Conservation (phyloP, 2,888 invertebrate species). For the Xanthorhoe spadicearia region DNA sequence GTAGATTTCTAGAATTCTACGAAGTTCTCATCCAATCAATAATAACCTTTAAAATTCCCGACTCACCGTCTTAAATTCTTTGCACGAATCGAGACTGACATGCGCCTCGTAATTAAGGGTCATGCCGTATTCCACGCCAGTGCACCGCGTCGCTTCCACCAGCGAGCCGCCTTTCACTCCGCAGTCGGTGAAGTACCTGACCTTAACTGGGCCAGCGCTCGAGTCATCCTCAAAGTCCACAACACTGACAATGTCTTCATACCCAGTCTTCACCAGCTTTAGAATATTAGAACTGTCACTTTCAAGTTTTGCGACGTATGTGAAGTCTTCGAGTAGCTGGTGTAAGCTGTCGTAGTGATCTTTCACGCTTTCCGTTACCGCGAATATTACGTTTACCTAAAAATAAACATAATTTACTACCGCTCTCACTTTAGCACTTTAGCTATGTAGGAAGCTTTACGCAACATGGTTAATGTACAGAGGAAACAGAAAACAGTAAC, state of each 20-base stretch:
- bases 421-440: neutral
- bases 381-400: slow-evolving; percentile 93
- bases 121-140: slow-evolving; percentile 86
- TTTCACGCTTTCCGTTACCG: slow-evolving; percentile 89
- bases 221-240: slow-evolving; percentile 86
- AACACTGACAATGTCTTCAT: slow-evolving; percentile 89
- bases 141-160: slow-evolving; percentile 84
- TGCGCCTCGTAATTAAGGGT: slow-evolving; percentile 87
- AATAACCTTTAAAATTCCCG: slow-evolving; percentile 6
- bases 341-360: slow-evolving; percentile 88
- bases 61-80: slow-evolving; percentile 76
- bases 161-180: slow-evolving; percentile 78
- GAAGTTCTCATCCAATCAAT: neutral
- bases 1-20: neutral
- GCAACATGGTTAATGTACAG: slow-evolving; percentile 43
- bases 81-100: slow-evolving; percentile 84
- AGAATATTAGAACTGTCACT: slow-evolving; percentile 94
- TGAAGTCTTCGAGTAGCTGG: slow-evolving; percentile 88
- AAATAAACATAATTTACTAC: slow-evolving; percentile 47
- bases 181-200: slow-evolving; percentile 90
- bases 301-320: slow-evolving; percentile 91
- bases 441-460: slow-evolving; percentile 30
- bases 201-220: slow-evolving; percentile 84
- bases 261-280: slow-evolving; percentile 91
- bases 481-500: slow-evolving; percentile 29